A percentile compares a stretch with the other conserved stretches of the same genome.
Conservation (phyloP, 2,888 invertebrate species). For the Sipha maydis region DNA sequence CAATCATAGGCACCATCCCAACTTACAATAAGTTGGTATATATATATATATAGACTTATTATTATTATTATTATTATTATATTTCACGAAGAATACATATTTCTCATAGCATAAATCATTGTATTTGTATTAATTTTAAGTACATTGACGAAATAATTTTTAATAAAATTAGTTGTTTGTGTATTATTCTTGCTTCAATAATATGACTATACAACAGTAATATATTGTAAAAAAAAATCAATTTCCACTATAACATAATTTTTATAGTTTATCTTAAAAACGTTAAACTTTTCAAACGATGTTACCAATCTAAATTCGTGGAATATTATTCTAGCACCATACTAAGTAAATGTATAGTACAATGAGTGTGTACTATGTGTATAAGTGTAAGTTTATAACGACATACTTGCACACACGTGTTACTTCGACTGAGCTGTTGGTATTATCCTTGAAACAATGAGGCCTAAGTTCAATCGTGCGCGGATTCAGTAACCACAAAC, state of each 20-base stretch:
- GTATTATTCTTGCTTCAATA: no score
- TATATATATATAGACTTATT: no score
- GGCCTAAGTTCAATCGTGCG: conserved; percentile 57
- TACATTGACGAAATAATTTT: no score
- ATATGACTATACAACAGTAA: no score
- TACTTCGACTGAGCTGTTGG: background rate
- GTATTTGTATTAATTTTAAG: no score
- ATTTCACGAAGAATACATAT: no score
- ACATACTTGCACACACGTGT: conserved; percentile 7
- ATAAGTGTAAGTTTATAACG: background rate
- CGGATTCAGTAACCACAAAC: conserved; percentile 53
- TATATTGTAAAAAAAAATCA: no score
- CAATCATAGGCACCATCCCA: no score
- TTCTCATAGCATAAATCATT: no score
- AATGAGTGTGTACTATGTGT: background rate
- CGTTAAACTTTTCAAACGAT: background rate
- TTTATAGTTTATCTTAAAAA: background rate
- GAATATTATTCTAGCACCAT: background rate
- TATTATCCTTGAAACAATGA: conserved; percentile 40
- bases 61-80: no score
- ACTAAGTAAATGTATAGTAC: background rate
- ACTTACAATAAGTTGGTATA: no score
- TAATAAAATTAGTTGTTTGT: no score
- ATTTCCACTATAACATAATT: background rate
- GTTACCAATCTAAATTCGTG: background rate